phyloP scores from a whole-genome alignment of 2,797 vertebrate species.

The Remorina albescens region DNA sequence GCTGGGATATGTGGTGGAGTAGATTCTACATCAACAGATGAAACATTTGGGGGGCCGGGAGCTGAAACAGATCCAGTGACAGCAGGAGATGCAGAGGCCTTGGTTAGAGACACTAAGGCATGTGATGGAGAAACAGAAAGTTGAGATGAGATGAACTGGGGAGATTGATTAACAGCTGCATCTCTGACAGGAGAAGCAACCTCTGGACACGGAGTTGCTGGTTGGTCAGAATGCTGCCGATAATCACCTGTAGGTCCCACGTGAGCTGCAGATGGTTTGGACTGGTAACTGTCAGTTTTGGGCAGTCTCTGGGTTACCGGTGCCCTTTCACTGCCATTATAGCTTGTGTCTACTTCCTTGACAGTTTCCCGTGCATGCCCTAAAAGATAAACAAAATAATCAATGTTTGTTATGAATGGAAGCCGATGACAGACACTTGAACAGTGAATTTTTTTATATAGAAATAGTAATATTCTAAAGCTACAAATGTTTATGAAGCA shows the following conservation, averaged over 20 bases:
- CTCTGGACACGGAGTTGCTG: slow-evolving; percentile 64
- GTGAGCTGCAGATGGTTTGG: slow-evolving; percentile 60
- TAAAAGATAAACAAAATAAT: slow-evolving; percentile 46
- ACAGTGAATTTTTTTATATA: not conserved
- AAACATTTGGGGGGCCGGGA: slow-evolving; percentile 32
- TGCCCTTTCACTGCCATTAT: slow-evolving; percentile 74
- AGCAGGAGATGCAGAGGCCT: slow-evolving; percentile 44
- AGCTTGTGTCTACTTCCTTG: slow-evolving; percentile 76
- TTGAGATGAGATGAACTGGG: slow-evolving; percentile 55
- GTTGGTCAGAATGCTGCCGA: slow-evolving; percentile 65
- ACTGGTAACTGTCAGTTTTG: slow-evolving; percentile 68
- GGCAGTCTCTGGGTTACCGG: slow-evolving; percentile 64
- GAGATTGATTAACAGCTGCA: slow-evolving; percentile 48
- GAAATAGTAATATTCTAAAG: not conserved
- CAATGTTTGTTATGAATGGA: not conserved
- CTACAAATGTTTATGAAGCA: not conserved
- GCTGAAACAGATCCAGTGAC: slow-evolving; percentile 53
- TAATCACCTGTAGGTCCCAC: slow-evolving; percentile 66
- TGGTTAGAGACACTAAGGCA: slow-evolving; percentile 46
- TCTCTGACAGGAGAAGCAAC: slow-evolving; percentile 66
- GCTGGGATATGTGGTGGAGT: slow-evolving; percentile 59
- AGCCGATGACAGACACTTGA: not conserved
- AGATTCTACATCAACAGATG: slow-evolving; percentile 53
- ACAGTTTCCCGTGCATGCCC: slow-evolving; percentile 73
- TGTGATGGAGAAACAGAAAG: slow-evolving; percentile 53